A percentile compares a stretch with the other conserved stretches of the same genome.
These are phyloP conservation scores for Scaptomyza tumidula DNA, from an alignment of 2,888 invertebrate species.

Conservation along the genomic window DNA sequence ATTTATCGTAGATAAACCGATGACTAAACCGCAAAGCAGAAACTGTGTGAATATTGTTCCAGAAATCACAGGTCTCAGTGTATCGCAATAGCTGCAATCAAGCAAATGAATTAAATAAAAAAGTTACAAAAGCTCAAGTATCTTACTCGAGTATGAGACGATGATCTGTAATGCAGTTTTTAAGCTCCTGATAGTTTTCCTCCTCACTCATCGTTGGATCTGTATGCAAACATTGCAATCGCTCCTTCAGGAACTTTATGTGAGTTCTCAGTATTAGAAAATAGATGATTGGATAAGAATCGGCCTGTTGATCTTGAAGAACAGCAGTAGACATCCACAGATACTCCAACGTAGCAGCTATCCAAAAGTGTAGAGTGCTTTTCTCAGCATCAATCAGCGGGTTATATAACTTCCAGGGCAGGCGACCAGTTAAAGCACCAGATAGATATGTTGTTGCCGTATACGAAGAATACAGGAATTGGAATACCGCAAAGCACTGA, in stretches of 20 bases:
- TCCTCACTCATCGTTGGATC: constrained; percentile 26
- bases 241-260: constrained; percentile 36
- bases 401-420: constrained; percentile 53
- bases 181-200: constrained; percentile 44
- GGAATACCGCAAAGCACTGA: constrained; percentile 22
- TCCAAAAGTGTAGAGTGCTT: constrained; percentile 23
- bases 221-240: constrained; percentile 37
- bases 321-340: constrained; percentile 37
- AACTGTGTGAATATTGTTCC: constrained; percentile 61
- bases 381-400: constrained; percentile 41
- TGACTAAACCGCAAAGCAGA: constrained; percentile 51
- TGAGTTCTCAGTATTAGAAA: constrained; percentile 46
- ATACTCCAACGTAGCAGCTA: constrained; percentile 32
- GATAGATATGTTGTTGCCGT: constrained; percentile 25
- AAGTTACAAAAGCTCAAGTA: neutral
- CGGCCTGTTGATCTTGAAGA: constrained; percentile 41
- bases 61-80: constrained; percentile 49
- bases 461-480: constrained; percentile 31
- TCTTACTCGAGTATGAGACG: constrained; percentile 48
- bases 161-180: constrained; percentile 56
- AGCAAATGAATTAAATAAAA: neutral
- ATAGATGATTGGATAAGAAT: constrained; percentile 50
- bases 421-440: constrained; percentile 19
- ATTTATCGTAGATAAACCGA: constrained; percentile 55
- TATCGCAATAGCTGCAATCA: constrained; percentile 44